A percentile compares a stretch with the other conserved stretches of the same genome.
Conservation (phyloP, 2,797 vertebrate genomes). For the Crocodylus rhombifer region DNA sequence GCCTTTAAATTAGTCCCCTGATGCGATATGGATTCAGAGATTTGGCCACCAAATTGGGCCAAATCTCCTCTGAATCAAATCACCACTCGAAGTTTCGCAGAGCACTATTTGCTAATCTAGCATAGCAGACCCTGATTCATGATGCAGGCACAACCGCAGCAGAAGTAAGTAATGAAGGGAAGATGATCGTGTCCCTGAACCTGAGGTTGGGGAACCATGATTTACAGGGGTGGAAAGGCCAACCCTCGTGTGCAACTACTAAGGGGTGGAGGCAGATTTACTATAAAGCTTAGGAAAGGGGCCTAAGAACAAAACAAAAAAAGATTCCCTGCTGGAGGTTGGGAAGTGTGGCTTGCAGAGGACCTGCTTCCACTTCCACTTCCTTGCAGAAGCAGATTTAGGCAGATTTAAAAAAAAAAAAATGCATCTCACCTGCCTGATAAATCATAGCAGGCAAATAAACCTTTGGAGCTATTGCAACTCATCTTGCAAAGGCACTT, state of each 20-base stretch:
- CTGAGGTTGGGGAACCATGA: neutral
- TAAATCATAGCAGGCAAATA: constrained; percentile 69
- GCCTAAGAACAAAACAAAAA: neutral
- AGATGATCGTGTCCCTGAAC: no score
- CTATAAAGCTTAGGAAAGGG: neutral
- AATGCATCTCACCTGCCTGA: constrained; percentile 14
- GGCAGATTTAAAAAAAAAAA: neutral
- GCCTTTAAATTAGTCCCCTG: no score
- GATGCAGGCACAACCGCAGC: neutral
- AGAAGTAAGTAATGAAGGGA: neutral
- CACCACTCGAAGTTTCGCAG: no score
- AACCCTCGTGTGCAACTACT: neutral
- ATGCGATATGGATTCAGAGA: no score
- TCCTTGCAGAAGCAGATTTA: constrained; percentile 28
- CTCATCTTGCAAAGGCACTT: constrained; percentile 46
- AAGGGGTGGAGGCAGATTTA: neutral
- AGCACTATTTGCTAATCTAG: no score
- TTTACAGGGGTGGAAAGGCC: neutral
- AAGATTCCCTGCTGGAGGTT: neutral
- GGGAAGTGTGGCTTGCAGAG: neutral
- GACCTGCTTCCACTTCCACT: neutral
- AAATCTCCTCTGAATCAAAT: no score
- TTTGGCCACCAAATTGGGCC: no score
- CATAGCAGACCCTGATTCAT: neutral
- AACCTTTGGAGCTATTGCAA: constrained; percentile 75